These are phyloP conservation scores for Sicus ferrugineus DNA, from an alignment of 2,888 invertebrate genomes.

Conservation along the genomic window DNA sequence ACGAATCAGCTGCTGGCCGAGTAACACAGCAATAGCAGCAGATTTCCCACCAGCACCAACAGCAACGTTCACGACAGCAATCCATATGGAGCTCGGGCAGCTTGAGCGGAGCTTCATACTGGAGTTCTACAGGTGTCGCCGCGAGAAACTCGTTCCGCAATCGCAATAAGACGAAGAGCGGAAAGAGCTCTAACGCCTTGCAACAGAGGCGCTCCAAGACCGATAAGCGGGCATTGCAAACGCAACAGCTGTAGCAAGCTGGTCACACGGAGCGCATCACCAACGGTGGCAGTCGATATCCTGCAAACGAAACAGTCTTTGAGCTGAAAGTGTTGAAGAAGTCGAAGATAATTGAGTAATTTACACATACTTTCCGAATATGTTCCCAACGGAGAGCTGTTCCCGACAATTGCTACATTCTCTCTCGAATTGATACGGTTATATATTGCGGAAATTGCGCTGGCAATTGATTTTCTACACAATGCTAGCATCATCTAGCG, in stretches of 20 bases:
- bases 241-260: background rate
- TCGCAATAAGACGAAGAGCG: constrained; percentile 47
- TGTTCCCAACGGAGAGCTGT: constrained; percentile 85
- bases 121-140: constrained; percentile 49
- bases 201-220: constrained; percentile 68
- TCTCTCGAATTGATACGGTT: constrained; percentile 81
- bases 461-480: constrained; percentile 87
- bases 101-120: constrained; percentile 50
- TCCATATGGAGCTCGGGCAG: constrained; percentile 58
- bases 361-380: constrained; percentile 88
- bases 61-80: constrained; percentile 48
- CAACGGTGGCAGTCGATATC: constrained; percentile 1
- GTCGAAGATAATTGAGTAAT: constrained; percentile 78
- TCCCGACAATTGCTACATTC: constrained; percentile 76
- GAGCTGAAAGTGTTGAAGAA: constrained; percentile 88
- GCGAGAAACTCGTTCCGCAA: constrained; percentile 15
- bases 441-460: constrained; percentile 86
- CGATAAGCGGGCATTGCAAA: constrained; percentile 62
- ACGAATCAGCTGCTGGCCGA: too few species aligned
- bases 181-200: constrained; percentile 49
- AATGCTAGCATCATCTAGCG: constrained; percentile 90
- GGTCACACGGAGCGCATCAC: background rate
- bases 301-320: constrained; percentile 66
- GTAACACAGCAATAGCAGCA: too few species aligned
- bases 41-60: too few species aligned